Evolutionary conservation across 2,888 invertebrate genomes (phyloP), one percentile per base, ranked within the genome.

Genomic region (Harmothoe impar): DNA sequence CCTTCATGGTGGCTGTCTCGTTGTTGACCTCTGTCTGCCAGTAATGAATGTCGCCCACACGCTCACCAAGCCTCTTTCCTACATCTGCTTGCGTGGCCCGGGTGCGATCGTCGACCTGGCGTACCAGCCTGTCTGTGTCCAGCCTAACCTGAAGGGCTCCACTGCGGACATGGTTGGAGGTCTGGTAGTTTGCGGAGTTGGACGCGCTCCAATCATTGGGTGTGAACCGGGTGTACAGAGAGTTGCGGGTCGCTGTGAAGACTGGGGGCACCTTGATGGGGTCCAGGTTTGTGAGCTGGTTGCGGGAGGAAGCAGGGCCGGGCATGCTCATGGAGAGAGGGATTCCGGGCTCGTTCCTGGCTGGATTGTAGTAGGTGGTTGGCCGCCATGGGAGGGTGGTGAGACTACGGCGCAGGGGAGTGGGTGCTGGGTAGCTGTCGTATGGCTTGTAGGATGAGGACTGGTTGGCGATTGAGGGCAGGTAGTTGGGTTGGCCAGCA

Each of bases 191-290:
- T 95, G 95, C 96, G 95, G 96, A 96, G 95, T 98, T 98, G 94
- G 97, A 97, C 96, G 98, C 98, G 92, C 97, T 97, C 99, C 99
- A 99, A 96, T 99, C 98, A 93, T 98, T 97, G 90, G 98, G 98
- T 0, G 99, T 98, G 96, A 98, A 99, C 88, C 96, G 94, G 0
- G 98, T 98, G 95, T 98, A 98, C 54, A 98, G 94, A 35, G 96
- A 95, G 93, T 95, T 96, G 90, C 96, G 93, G 86, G 96, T 95
- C 7, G 96, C 95, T 43, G 95, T 95, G 92, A 95, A 96, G 86
- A 96, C 95, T 31, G 96, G 95, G 5, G 96, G 96, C 20, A 96
- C 95, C 92, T 95, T 95, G 91, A 95, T 93, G 93, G 94, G 93
- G 93, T 96, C 95, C 90, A 96, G 92, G 92, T 95, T 94, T 43